phyloP scores from a whole-genome alignment of 2,888 invertebrate species.

The Drosophila birchii region DNA sequence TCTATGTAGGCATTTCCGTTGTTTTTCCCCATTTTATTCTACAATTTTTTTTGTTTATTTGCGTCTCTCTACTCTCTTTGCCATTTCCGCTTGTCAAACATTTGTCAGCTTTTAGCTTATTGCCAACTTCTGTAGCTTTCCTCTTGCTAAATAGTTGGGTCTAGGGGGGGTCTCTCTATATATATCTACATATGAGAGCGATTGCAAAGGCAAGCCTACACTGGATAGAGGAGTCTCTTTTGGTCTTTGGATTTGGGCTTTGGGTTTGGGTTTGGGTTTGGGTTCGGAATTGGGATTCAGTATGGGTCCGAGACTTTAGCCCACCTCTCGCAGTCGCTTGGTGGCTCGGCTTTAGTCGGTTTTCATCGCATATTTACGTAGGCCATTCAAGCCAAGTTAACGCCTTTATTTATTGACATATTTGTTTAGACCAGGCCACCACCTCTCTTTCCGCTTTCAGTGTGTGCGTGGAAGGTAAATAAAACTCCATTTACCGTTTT shows the following conservation, averaged over 20 bases:
- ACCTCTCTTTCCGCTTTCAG: constrained; percentile 15
- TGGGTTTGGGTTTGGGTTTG: background rate
- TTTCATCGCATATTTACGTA: constrained; percentile 76
- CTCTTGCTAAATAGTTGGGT: constrained; percentile 8
- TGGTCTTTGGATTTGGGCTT: constrained; percentile 27
- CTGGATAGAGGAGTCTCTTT: constrained; percentile 45
- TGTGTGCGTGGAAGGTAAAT: constrained; percentile 50
- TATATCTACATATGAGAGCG: constrained; percentile 21
- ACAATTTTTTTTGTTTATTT: constrained; percentile 14
- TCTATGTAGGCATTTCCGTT: constrained; percentile 10
- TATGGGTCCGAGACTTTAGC: constrained; percentile 27
- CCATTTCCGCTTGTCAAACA: constrained; percentile 78
- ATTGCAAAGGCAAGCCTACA: constrained; percentile 75
- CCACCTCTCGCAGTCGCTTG: constrained; percentile 16
- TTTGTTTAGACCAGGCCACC: constrained; percentile 61
- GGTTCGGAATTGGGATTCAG: constrained; percentile 7
- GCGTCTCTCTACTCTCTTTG: constrained; percentile 32
- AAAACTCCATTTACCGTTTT: constrained; percentile 77
- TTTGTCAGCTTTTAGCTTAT: constrained; percentile 79
- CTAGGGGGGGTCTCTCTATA: constrained; percentile 5
- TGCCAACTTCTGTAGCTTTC: constrained; percentile 54
- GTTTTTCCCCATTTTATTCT: background rate
- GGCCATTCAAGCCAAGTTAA: constrained; percentile 74
- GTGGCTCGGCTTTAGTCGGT: constrained; percentile 27
- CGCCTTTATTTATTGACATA: constrained; percentile 80